Conservation (phyloP, 2,797 vertebrate species). For the Coreius guichenoti region DNA sequence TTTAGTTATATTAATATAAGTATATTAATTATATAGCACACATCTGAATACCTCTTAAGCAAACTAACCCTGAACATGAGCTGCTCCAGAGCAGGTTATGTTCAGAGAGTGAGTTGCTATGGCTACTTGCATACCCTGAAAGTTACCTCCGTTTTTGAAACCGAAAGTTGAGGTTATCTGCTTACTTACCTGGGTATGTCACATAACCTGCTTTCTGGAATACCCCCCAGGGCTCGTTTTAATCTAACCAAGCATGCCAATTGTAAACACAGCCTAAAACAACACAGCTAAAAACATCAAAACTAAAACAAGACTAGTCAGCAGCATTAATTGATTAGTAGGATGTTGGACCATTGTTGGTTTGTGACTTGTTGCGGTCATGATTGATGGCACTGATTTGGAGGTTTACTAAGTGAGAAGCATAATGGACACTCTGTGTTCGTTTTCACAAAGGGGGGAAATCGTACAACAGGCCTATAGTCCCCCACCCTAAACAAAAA, state of each 20-base stretch:
- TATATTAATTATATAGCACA: too few species aligned
- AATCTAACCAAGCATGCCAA: background rate
- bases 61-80: too few species aligned
- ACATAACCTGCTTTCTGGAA: too few species aligned
- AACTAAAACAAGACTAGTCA: background rate
- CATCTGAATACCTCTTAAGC: too few species aligned
- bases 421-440: constrained; percentile 74
- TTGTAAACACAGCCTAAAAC: background rate
- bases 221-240: background rate
- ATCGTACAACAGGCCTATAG: constrained; percentile 62
- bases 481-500: constrained; percentile 63
- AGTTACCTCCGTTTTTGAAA: too few species aligned
- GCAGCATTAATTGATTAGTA: background rate
- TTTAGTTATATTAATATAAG: too few species aligned
- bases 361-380: constrained; percentile 24
- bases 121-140: too few species aligned
- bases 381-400: constrained; percentile 56
- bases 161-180: too few species aligned
- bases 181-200: too few species aligned
- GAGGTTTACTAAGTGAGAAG: constrained; percentile 62
- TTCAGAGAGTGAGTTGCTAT: too few species aligned
- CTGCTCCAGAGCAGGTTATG: too few species aligned
- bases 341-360: constrained; percentile 12
- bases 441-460: constrained; percentile 50
- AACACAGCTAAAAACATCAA: background rate